Conservation (phyloP, 2,113 vertebrate species). For the Odocoileus virginianus region DNA sequence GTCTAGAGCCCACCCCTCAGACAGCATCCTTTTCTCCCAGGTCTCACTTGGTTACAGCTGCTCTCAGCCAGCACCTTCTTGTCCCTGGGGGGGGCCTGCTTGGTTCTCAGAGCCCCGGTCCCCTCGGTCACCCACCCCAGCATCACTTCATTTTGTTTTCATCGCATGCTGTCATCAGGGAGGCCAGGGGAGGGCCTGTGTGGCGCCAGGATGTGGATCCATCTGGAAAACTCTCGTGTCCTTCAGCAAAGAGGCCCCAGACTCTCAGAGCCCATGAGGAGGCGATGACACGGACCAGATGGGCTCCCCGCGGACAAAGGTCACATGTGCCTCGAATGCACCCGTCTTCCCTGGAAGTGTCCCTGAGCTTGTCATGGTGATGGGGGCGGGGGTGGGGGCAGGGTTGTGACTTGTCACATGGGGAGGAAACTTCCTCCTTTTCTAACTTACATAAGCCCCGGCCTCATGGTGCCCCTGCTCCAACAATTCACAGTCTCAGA, state of each 20-base stretch:
- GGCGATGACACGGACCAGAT: neutral
- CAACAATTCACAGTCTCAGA: neutral
- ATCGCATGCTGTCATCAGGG: neutral
- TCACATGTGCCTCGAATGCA: neutral
- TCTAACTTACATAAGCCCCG: neutral
- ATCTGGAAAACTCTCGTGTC: neutral
- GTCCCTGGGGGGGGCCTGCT: neutral
- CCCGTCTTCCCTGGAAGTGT: neutral
- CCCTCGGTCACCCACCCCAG: neutral
- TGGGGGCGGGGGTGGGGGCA: neutral
- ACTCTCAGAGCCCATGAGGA: neutral
- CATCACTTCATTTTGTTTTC: neutral
- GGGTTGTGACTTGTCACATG: neutral
- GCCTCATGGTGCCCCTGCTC: neutral
- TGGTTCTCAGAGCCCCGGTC: rapidly evolving
- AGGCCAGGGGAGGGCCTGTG: neutral
- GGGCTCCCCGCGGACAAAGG: neutral
- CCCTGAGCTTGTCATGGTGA: neutral
- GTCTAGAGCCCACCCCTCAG: neutral
- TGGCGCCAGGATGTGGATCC: too few relatives aligned
- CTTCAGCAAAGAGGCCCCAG: neutral
- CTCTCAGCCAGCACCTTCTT: rapidly evolving
- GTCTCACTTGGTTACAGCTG: neutral
- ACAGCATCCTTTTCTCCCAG: neutral
- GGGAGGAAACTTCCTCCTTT: neutral